Percentiles rank a stretch among this genome's conserved stretches.
Conservation (phyloP, 2,888 invertebrate genomes). For the Pilophorus perplexus region DNA sequence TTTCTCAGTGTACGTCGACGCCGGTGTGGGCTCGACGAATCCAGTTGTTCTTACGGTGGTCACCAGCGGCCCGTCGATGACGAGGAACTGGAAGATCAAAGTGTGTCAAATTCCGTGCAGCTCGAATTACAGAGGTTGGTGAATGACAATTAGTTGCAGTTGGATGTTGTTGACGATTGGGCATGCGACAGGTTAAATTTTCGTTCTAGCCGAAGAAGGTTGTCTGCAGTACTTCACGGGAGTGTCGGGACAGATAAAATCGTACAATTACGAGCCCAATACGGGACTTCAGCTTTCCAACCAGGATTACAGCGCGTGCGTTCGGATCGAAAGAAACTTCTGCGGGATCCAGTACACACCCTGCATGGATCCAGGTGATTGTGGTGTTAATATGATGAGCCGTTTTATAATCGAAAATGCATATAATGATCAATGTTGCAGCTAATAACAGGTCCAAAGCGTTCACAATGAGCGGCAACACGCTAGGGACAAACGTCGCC, state of each 20-base stretch:
- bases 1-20: constrained; percentile 78
- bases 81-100: constrained; percentile 76
- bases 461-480: constrained; percentile 76
- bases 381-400: constrained; percentile 7
- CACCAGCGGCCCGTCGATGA: constrained; percentile 70
- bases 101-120: constrained; percentile 77
- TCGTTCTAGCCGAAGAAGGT: constrained; percentile 73
- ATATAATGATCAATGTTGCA: too few species aligned
- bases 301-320: constrained; percentile 84
- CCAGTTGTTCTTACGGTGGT: constrained; percentile 79
- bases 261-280: constrained; percentile 73
- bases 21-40: constrained; percentile 70
- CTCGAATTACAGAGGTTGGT: constrained; percentile 63
- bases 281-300: constrained; percentile 76
- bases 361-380: constrained; percentile 67
- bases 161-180: too few species aligned
- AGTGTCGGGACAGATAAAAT: constrained; percentile 74
- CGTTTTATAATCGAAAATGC: neutral
- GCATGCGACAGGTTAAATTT: too few species aligned
- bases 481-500: constrained; percentile 62
- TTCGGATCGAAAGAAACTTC: constrained; percentile 79
- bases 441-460: constrained; percentile 70
- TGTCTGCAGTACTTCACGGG: constrained; percentile 78
- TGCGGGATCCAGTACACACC: constrained; percentile 81
- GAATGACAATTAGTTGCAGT: neutral